phyloP scores from a whole-genome alignment of 2,888 invertebrate species.

The Meliscaeva auricollis region DNA sequence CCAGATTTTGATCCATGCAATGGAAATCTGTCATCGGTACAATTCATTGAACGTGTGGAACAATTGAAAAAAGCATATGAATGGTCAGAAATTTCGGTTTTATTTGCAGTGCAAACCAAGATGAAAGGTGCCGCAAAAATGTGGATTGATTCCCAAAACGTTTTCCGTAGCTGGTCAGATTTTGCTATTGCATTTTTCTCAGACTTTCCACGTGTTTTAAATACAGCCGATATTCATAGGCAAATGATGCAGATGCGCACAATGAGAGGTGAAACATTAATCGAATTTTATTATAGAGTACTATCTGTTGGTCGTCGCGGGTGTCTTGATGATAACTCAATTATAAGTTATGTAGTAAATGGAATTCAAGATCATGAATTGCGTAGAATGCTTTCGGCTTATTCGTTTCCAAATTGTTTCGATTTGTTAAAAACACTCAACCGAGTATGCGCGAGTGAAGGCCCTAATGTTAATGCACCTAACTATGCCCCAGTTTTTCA shows the following conservation, averaged over 20 bases:
- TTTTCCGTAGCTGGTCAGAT: conserved; percentile 40
- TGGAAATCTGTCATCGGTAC: conserved; percentile 37
- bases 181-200: conserved; percentile 27
- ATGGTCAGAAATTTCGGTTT: conserved; percentile 49
- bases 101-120: conserved; percentile 60
- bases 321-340: conserved; percentile 33
- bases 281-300: conserved; percentile 47
- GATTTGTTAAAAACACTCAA: conserved; percentile 27
- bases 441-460: conserved; percentile 18
- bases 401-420: neutral
- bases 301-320: conserved; percentile 60
- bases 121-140: conserved; percentile 58
- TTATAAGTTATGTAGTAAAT: conserved; percentile 48
- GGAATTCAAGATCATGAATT: conserved; percentile 47
- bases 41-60: conserved; percentile 58
- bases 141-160: conserved; percentile 61
- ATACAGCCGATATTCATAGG: conserved; percentile 11
- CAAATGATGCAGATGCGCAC: conserved; percentile 53
- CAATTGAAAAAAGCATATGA: conserved; percentile 56
- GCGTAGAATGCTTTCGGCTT: conserved; percentile 25
- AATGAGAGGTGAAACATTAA: conserved; percentile 13
- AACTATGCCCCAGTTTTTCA: neutral
- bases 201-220: conserved; percentile 12
- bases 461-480: conserved; percentile 3
- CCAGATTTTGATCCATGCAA: conserved; percentile 55